These are phyloP conservation scores for Alligator sinensis DNA, from an alignment of 2,113 vertebrate species.

Conservation along the genomic window DNA sequence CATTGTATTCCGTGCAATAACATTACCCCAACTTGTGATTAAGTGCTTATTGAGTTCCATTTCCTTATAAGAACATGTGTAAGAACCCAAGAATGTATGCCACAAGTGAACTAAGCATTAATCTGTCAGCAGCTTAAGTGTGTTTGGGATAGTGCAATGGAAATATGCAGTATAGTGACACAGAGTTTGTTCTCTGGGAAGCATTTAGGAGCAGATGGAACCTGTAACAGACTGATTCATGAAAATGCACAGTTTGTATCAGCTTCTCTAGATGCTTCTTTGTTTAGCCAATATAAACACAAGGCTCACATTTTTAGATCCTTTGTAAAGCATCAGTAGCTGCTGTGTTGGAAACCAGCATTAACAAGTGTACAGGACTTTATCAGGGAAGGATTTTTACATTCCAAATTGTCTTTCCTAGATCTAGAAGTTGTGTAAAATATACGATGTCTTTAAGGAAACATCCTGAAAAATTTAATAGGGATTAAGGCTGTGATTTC, in stretches of 20 bases:
- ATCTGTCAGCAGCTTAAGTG: slow-evolving; percentile 76
- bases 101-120: slow-evolving; percentile 67
- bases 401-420: neutral
- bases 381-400: neutral
- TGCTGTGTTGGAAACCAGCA: neutral
- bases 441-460: neutral
- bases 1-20: slow-evolving; percentile 37
- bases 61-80: slow-evolving; percentile 79
- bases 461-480: neutral
- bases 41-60: slow-evolving; percentile 63
- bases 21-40: slow-evolving; percentile 34
- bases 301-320: slow-evolving; percentile 7
- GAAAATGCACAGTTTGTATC: slow-evolving; percentile 12
- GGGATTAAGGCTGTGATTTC: neutral
- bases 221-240: slow-evolving; percentile 49
- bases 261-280: slow-evolving; percentile 36
- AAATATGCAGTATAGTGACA: slow-evolving; percentile 51
- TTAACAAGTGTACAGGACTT: neutral
- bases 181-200: slow-evolving; percentile 66
- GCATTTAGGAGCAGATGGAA: slow-evolving; percentile 67
- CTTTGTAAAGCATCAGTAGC: slow-evolving; percentile 12
- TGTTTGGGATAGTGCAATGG: slow-evolving; percentile 69
- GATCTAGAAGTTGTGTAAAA: neutral
- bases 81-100: slow-evolving; percentile 68
- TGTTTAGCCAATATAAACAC: slow-evolving; percentile 53